Evolutionary conservation across 2,888 invertebrate genomes (phyloP).

Genomic region (Byasa hedistus): DNA sequence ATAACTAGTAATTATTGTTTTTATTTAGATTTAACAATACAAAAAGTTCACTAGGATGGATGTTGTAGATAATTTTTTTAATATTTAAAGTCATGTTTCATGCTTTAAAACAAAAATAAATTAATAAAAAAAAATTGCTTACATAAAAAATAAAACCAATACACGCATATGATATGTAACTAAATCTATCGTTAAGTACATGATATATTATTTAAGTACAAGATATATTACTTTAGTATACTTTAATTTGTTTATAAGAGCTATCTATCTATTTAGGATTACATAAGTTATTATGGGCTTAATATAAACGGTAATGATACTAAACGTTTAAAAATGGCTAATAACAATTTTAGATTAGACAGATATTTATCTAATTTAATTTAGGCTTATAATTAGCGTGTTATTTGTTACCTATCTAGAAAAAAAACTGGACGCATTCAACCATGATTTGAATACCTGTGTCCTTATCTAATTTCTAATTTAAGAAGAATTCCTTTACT

Average conservation of each 20-base stretch:
- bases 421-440: neutral
- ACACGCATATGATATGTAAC: conserved; percentile 23
- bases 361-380: neutral
- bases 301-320: neutral
- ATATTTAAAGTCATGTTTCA: neutral
- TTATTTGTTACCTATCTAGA: neutral
- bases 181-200: conserved; percentile 15
- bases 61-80: neutral
- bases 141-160: neutral
- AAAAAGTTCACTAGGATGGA: too few relatives aligned
- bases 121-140: neutral
- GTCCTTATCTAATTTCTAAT: neutral
- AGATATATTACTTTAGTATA: too few relatives aligned
- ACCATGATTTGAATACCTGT: neutral
- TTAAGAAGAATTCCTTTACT: neutral
- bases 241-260: neutral
- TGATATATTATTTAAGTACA: conserved; percentile 21
- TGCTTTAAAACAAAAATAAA: neutral
- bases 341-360: neutral
- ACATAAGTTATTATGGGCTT: neutral
- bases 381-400: neutral
- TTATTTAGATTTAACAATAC: too few relatives aligned
- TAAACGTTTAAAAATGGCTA: neutral
- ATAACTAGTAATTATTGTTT: too few relatives aligned
- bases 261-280: conserved; percentile 7